phyloP scores from a whole-genome alignment of 1,140 invertebrate genomes.

The Panagrolaimus sp. region DNA sequence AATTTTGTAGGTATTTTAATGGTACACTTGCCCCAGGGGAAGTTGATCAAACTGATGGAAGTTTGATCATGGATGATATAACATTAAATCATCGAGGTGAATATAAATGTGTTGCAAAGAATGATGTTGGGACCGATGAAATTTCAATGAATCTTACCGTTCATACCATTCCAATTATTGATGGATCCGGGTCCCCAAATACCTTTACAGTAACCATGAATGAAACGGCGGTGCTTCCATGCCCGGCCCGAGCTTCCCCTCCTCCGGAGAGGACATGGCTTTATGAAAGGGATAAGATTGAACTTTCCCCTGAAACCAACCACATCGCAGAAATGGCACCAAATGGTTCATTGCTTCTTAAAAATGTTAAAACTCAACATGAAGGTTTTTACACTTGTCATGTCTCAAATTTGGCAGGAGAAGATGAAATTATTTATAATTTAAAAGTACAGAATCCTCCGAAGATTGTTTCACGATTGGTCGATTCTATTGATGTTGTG shows the following conservation, averaged over 20 bases:
- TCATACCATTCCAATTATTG: slow-evolving; percentile 52
- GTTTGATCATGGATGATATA: slow-evolving; percentile 47
- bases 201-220: slow-evolving; percentile 36
- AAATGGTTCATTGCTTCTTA: slow-evolving; percentile 44
- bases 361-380: slow-evolving; percentile 39
- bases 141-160: slow-evolving; percentile 44
- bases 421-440: slow-evolving; percentile 43
- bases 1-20: slow-evolving; percentile 13
- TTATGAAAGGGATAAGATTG: slow-evolving; percentile 44
- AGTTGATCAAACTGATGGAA: slow-evolving; percentile 43
- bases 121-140: slow-evolving; percentile 50
- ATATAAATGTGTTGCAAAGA: slow-evolving; percentile 51
- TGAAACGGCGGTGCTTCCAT: slow-evolving; percentile 42
- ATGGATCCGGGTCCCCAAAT: slow-evolving; percentile 34
- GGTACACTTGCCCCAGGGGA: not conserved
- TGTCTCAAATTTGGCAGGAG: slow-evolving; percentile 49
- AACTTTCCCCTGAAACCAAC: slow-evolving; percentile 10
- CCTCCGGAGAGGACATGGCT: slow-evolving; percentile 50
- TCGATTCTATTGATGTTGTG: slow-evolving; percentile 38
- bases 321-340: slow-evolving; percentile 21
- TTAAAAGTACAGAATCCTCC: slow-evolving; percentile 39
- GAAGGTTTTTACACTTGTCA: slow-evolving; percentile 45
- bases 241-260: slow-evolving; percentile 50
- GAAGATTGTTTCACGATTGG: slow-evolving; percentile 42
- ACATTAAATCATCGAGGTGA: slow-evolving; percentile 42